phyloP scores from a whole-genome alignment of 1,140 invertebrate genomes.

The Drosophila subobscura region DNA sequence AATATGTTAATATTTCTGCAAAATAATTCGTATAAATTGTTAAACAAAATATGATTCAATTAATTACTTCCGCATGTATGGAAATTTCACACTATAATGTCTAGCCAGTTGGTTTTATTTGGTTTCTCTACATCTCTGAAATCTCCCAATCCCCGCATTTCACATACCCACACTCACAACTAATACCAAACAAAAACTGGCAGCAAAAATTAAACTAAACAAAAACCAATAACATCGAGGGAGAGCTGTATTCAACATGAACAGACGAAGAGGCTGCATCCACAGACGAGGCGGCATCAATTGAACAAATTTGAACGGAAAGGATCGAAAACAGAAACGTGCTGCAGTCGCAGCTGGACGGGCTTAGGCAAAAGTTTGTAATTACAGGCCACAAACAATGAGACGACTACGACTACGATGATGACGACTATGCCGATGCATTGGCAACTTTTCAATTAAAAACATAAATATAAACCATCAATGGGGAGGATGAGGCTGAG shows the following conservation, averaged over 20 bases:
- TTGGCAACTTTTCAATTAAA: slow-evolving; percentile 81
- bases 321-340: slow-evolving; percentile 55
- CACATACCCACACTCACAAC: neutral
- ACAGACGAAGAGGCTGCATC: slow-evolving; percentile 2
- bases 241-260: slow-evolving; percentile 36
- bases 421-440: slow-evolving; percentile 58
- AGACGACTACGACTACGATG: neutral
- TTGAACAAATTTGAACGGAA: slow-evolving; percentile 36
- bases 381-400: slow-evolving; percentile 65
- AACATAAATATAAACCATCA: slow-evolving; percentile 72
- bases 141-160: neutral
- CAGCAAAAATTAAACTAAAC: slow-evolving; percentile 31
- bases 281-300: slow-evolving; percentile 32
- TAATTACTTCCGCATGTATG: too few species aligned
- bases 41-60: too few species aligned
- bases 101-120: too few species aligned
- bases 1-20: too few species aligned
- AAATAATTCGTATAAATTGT: too few species aligned
- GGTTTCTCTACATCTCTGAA: too few species aligned
- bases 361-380: slow-evolving; percentile 78
- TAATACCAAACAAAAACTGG: neutral
- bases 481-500: neutral
- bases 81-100: too few species aligned
- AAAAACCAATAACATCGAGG: slow-evolving; percentile 20
- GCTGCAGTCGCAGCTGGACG: slow-evolving; percentile 72